Evolutionary conservation across 2,113 vertebrate species (phyloP), one percentile per base, ranked within the genome.

Genomic region (Callospermophilus lateralis): DNA sequence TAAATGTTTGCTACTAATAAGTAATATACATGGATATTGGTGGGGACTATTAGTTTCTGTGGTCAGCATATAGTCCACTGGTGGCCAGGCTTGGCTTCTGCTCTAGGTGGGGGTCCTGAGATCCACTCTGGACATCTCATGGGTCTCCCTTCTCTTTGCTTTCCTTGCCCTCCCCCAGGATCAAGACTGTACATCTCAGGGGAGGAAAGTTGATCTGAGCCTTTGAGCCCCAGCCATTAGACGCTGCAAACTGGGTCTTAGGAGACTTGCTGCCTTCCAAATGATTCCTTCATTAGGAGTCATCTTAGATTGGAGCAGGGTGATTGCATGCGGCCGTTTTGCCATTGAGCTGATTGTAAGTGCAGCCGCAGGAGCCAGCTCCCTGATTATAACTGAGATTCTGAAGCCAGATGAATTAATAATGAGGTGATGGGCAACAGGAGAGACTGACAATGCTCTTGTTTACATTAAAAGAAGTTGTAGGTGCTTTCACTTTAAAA

Each of bases 341-440:
- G 89, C 95, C 53, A 53, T 73, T 19, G 26, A 89, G 93, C 81
- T 98, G 97, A 98, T 97, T 97, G 26, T 95, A 97, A 98, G 78
- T 94, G 84, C 78, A 91, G 95, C 80, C 1, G 24, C 74, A 90
- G 94, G 92, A 97, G 63, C 79, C 84, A 89, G 95, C 42, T 87
- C 72, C 63, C 95, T 94, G 95, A 96, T 98, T 98, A 98, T 97
- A 97, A 95, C 39, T 76, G 78, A 97, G 96, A 97, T 97, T 94
- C 94, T 96, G 95, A 98, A 98, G 42, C 77, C 85, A 67, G 93
- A 98, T 96, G 96, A 97, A 88, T 96, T 92, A 96, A 74, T 97
- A 97, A 98, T 86, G 90, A 98, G 83, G 42, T 96, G 61, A 39
- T 87, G 85, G 84, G 86, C 77, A 92, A 95, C 90, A 89, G 28